phyloP scores from a whole-genome alignment of 2,797 vertebrate genomes.

The Urocyon cinereoargenteus region DNA sequence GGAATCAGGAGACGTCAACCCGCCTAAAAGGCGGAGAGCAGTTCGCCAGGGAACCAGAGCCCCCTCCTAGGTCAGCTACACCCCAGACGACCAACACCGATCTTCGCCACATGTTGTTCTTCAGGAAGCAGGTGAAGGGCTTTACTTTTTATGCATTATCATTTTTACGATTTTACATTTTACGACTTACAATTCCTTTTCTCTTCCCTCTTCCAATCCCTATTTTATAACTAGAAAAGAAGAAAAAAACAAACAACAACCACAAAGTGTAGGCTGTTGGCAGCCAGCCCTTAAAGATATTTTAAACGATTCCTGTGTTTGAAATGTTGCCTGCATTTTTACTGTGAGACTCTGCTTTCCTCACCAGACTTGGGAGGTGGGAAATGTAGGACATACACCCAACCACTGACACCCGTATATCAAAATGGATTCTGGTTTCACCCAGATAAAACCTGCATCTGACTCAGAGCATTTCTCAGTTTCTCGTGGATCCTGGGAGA shows the following conservation, averaged over 20 bases:
- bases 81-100: background rate
- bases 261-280: background rate
- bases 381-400: slow-evolving; percentile 31
- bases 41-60: background rate
- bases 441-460: slow-evolving; percentile 59
- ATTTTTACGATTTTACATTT: background rate
- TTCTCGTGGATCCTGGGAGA: slow-evolving; percentile 27
- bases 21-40: background rate
- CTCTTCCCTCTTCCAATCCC: background rate
- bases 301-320: slow-evolving; percentile 46
- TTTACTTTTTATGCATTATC: background rate
- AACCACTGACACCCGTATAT: slow-evolving; percentile 41
- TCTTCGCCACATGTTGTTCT: background rate
- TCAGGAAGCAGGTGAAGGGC: background rate
- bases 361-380: background rate
- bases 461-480: slow-evolving; percentile 17
- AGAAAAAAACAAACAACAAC: background rate
- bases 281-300: background rate
- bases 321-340: slow-evolving; percentile 34
- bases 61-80: background rate
- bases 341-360: background rate
- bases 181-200: background rate
- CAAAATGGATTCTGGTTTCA: slow-evolving; percentile 61
- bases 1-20: background rate
- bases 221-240: slow-evolving; percentile 31